These are phyloP conservation scores for Drosophila conformis DNA, from an alignment of 2,888 invertebrate species.

Conservation along the genomic window DNA sequence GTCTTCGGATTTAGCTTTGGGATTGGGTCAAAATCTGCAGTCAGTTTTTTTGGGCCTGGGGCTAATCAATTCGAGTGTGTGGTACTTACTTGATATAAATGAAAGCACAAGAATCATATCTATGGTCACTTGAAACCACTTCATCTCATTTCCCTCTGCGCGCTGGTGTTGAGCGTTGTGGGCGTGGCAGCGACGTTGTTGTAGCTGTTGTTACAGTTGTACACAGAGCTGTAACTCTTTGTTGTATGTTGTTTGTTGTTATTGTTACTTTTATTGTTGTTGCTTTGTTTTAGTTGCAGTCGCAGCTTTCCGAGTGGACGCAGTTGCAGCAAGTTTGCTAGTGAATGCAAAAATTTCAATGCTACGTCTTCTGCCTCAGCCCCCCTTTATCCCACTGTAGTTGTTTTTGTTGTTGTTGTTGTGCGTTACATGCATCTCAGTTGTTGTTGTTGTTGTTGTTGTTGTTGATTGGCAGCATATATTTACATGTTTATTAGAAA, in stretches of 20 bases:
- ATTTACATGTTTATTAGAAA: conserved; percentile 69
- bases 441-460: conserved; percentile 29
- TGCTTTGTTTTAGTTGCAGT: conserved; percentile 26
- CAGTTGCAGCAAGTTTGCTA: conserved; percentile 6
- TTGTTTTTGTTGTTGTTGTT: conserved; percentile 32
- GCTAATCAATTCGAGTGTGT: conserved; percentile 56
- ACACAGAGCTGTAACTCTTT: conserved; percentile 31
- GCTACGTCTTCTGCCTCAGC: conserved; percentile 1
- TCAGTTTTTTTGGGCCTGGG: not conserved
- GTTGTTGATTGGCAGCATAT: conserved; percentile 69
- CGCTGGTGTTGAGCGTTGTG: conserved; percentile 65
- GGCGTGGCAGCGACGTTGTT: conserved; percentile 62
- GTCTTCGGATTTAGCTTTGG: conserved; percentile 20
- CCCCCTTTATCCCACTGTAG: conserved; percentile 15
- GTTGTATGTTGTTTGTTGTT: conserved; percentile 7
- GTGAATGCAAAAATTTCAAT: conserved; percentile 7
- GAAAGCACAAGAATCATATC: conserved; percentile 85
- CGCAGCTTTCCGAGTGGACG: conserved; percentile 15
- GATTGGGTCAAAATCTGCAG: conserved; percentile 53
- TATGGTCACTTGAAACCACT: conserved; percentile 86
- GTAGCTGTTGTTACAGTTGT: conserved; percentile 56
- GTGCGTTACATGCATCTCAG: conserved; percentile 49
- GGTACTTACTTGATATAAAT: conserved; percentile 85
- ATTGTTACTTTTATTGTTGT: conserved; percentile 29
- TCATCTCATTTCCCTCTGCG: conserved; percentile 85